phyloP scores from a whole-genome alignment of 2,797 vertebrate genomes.

The Neosilurus mollespiculum region DNA sequence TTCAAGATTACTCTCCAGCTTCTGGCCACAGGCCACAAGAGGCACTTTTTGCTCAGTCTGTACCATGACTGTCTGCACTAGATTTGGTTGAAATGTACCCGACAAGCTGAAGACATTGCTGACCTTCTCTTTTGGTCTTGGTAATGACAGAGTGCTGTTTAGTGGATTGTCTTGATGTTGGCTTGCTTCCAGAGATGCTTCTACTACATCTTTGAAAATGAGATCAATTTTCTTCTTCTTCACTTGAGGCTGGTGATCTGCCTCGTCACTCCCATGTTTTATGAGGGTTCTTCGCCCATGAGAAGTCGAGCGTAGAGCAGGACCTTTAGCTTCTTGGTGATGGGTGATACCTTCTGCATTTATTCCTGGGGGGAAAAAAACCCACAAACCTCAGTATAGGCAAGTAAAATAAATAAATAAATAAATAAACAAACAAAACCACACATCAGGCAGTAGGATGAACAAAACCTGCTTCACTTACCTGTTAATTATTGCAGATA shows the following conservation, averaged over 20 bases:
- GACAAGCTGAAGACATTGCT: slow-evolving; percentile 70
- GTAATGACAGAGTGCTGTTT: slow-evolving; percentile 72
- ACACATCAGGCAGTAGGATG: slow-evolving; percentile 16
- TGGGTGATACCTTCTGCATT: slow-evolving; percentile 74
- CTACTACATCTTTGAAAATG: slow-evolving; percentile 91
- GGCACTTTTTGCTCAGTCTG: slow-evolving; percentile 73
- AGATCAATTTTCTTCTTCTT: slow-evolving; percentile 96
- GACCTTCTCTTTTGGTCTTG: slow-evolving; percentile 70
- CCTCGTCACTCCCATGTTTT: slow-evolving; percentile 79
- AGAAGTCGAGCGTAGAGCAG: slow-evolving; percentile 70
- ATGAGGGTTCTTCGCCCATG: slow-evolving; percentile 76
- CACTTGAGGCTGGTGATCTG: slow-evolving; percentile 78
- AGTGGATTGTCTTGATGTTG: slow-evolving; percentile 69
- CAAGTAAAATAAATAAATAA: neutral
- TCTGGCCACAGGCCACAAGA: slow-evolving; percentile 55
- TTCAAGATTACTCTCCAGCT: slow-evolving; percentile 68
- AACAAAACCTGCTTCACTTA: slow-evolving; percentile 52
- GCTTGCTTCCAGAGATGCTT: slow-evolving; percentile 84
- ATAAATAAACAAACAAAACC: neutral
- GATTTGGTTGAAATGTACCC: slow-evolving; percentile 55
- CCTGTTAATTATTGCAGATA: slow-evolving; percentile 52
- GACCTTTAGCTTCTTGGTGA: slow-evolving; percentile 70
- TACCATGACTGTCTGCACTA: slow-evolving; percentile 60
- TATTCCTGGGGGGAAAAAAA: slow-evolving; percentile 55
- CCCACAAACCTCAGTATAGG: slow-evolving; percentile 7